phyloP scores from a whole-genome alignment of 2,888 invertebrate species.

The Deilephila porcellus region DNA sequence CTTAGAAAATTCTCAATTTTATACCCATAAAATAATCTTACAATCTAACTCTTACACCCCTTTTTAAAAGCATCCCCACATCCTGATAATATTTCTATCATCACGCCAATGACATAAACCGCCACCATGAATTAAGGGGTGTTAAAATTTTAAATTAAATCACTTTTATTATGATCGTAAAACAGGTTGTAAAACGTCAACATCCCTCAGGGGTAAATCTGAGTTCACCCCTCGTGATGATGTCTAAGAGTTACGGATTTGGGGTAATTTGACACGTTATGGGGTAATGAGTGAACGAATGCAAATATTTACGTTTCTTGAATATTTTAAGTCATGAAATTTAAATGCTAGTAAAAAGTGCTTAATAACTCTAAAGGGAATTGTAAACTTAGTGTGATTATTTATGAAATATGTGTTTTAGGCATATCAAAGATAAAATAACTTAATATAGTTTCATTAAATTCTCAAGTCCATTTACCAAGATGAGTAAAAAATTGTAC shows the following conservation, averaged over 20 bases:
- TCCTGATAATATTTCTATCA: constrained; percentile 22
- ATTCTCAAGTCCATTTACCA: too few species aligned
- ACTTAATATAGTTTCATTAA: too few species aligned
- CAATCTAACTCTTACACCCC: too few species aligned
- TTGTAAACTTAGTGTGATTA: too few species aligned
- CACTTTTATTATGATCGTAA: constrained; percentile 46
- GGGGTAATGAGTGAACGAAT: neutral
- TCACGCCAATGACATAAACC: constrained; percentile 25
- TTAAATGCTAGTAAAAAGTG: too few species aligned
- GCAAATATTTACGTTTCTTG: neutral
- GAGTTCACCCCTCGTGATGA: constrained; percentile 20
- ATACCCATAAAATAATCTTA: too few species aligned
- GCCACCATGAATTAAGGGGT: constrained; percentile 38
- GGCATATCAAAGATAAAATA: too few species aligned
- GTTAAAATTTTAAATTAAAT: constrained; percentile 46
- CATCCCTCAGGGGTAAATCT: constrained; percentile 18
- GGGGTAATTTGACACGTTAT: constrained; percentile 1
- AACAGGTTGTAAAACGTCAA: constrained; percentile 31
- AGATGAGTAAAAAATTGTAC: too few species aligned
- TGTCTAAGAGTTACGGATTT: constrained; percentile 11
- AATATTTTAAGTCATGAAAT: too few species aligned
- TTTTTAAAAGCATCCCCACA: neutral
- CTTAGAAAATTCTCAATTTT: too few species aligned
- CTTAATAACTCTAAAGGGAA: too few species aligned
- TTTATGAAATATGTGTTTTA: too few species aligned